Conservation (phyloP, 2,113 vertebrate genomes). For the Orthonyx spaldingii region DNA sequence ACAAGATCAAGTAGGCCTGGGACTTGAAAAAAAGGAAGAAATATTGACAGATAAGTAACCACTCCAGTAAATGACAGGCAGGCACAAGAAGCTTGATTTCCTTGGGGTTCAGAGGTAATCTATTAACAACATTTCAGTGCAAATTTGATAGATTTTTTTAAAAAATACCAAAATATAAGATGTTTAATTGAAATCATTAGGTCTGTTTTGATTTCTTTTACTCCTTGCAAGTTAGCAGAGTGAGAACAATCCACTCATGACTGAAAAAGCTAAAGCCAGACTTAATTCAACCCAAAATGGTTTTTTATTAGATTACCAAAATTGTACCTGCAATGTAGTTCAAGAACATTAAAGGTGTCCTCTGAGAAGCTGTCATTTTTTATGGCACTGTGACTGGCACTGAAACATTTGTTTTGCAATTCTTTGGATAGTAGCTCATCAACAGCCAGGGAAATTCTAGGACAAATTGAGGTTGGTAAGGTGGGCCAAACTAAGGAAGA, state of each 20-base stretch:
- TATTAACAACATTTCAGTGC: constrained; percentile 66
- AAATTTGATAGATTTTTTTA: constrained; percentile 29
- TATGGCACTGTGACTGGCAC: not conserved
- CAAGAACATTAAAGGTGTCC: constrained; percentile 14
- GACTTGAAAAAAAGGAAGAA: constrained; percentile 74
- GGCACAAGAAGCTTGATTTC: constrained; percentile 60
- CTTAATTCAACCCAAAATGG: not conserved
- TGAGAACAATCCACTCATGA: not conserved
- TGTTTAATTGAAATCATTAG: constrained; percentile 64
- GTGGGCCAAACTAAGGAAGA: not conserved
- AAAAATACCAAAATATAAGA: not conserved
- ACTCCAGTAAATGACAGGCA: constrained; percentile 75
- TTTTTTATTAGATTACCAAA: not conserved
- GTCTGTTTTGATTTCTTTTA: constrained; percentile 28
- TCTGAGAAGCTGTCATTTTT: constrained; percentile 23
- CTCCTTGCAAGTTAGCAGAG: not conserved
- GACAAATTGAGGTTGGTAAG: not conserved
- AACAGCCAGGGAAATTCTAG: not conserved
- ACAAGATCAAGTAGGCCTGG: constrained; percentile 80
- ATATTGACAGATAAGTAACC: constrained; percentile 80
- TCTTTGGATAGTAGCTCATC: not conserved
- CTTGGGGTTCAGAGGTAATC: constrained; percentile 70
- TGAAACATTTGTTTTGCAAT: not conserved
- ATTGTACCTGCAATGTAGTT: not conserved
- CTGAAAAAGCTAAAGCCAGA: not conserved